Percentiles rank a stretch among this genome's conserved stretches.
These are phyloP conservation scores for Rhizoglyphus robini DNA, from an alignment of 1,140 invertebrate genomes.

Conservation along the genomic window DNA sequence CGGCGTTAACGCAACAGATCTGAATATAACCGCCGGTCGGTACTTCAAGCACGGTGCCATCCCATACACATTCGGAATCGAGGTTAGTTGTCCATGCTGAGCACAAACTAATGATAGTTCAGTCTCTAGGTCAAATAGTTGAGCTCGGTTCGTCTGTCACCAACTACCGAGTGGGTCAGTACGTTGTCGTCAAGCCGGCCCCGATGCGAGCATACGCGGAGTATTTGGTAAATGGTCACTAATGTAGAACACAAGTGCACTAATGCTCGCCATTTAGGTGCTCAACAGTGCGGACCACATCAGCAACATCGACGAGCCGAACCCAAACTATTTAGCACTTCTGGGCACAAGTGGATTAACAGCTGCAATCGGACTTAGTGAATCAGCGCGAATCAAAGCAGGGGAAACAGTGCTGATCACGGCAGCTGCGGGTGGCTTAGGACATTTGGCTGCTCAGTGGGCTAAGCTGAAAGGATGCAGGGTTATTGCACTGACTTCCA, in stretches of 20 bases:
- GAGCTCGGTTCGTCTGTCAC: conserved; percentile 6
- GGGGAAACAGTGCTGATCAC: conserved; percentile 32
- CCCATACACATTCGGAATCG: conserved; percentile 19
- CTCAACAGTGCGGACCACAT: not conserved
- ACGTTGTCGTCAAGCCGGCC: not conserved
- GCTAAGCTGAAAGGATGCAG: conserved; percentile 33
- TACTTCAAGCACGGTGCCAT: conserved; percentile 16
- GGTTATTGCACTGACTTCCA: conserved; percentile 36
- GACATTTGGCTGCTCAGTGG: conserved; percentile 34
- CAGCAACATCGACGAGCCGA: conserved; percentile 28
- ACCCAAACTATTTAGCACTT: conserved; percentile 31
- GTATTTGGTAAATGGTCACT: conserved; percentile 1
- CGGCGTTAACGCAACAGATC: conserved; percentile 22
- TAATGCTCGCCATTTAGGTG: not conserved
- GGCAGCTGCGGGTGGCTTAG: conserved; percentile 35
- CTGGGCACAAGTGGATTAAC: conserved; percentile 33
- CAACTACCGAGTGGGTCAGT: conserved; percentile 4
- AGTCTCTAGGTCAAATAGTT: conserved; percentile 14
- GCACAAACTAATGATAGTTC: not conserved
- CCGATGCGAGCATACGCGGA: conserved; percentile 15
- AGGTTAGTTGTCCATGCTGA: not conserved
- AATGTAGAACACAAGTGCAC: not conserved
- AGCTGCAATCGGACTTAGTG: conserved; percentile 33
- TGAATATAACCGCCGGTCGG: conserved; percentile 22
- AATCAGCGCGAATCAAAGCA: conserved; percentile 28